These are phyloP conservation scores for Acanthisitta chloris DNA, from an alignment of 2,113 vertebrate genomes.

Conservation along the genomic window DNA sequence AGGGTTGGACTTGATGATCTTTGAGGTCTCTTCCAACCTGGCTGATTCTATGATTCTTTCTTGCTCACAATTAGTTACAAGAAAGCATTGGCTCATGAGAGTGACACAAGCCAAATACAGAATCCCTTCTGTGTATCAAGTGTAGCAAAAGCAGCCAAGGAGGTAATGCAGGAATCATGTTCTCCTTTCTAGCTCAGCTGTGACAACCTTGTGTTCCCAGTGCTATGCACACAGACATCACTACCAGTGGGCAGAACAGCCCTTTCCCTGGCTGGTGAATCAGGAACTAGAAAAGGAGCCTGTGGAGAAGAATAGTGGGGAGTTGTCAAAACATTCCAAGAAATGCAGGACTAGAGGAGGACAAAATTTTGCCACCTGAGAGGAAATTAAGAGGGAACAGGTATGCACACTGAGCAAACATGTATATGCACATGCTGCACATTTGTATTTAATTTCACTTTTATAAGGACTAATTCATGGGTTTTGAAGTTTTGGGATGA, in stretches of 20 bases:
- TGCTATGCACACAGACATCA: rapidly evolving
- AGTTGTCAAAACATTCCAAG: not conserved
- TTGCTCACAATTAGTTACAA: not conserved
- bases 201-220: not conserved
- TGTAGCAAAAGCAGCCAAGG: not conserved
- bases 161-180: not conserved
- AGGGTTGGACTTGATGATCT: too few relatives aligned
- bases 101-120: not conserved
- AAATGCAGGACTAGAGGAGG: not conserved
- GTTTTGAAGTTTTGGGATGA: not conserved
- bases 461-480: not conserved
- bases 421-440: rapidly evolving
- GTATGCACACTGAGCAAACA: not conserved
- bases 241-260: not conserved
- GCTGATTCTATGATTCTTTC: too few relatives aligned
- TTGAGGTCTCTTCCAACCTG: too few relatives aligned
- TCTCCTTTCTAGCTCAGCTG: not conserved
- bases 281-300: not conserved
- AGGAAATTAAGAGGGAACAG: not conserved
- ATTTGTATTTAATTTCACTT: too few relatives aligned
- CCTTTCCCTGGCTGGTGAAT: not conserved
- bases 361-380: not conserved
- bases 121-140: not conserved
- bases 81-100: not conserved
- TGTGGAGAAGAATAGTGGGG: not conserved